Percentiles rank a stretch among this genome's conserved stretches.
These are phyloP conservation scores for Ptilodon capucinus DNA, from an alignment of 2,888 invertebrate genomes.

Conservation along the genomic window DNA sequence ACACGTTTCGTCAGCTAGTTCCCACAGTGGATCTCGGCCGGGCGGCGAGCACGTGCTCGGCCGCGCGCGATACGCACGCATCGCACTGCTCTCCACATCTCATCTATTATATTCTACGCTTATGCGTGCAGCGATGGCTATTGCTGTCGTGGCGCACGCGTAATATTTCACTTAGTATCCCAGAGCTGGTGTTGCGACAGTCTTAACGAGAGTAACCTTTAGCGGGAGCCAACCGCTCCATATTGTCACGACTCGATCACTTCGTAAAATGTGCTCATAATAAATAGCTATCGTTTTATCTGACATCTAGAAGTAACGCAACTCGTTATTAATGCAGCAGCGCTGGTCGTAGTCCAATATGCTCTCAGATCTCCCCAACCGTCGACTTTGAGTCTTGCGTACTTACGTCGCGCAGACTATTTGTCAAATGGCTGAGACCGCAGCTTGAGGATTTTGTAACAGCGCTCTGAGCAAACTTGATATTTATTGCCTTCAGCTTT, in stretches of 20 bases:
- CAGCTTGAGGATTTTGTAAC: constrained; percentile 67
- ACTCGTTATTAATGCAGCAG: constrained; percentile 44
- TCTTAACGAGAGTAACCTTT: constrained; percentile 79
- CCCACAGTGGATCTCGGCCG: constrained; percentile 57
- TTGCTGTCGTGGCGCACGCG: constrained; percentile 22
- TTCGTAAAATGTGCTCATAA: constrained; percentile 57
- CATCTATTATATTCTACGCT: background rate
- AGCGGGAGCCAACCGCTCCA: constrained; percentile 66
- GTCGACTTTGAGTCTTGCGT: constrained; percentile 34
- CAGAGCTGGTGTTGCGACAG: constrained; percentile 65
- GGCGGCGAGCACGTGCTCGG: constrained; percentile 26
- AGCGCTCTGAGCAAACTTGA: constrained; percentile 65
- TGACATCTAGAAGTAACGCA: constrained; percentile 48
- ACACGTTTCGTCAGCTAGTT: constrained; percentile 64
- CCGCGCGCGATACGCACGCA: constrained; percentile 20
- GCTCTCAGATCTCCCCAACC: constrained; percentile 9
- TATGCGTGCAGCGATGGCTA: constrained; percentile 3
- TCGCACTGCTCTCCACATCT: background rate
- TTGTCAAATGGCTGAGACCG: constrained; percentile 65
- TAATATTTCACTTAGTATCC: constrained; percentile 57
- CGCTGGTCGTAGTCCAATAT: constrained; percentile 25
- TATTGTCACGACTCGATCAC: constrained; percentile 76
- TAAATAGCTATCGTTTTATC: constrained; percentile 70
- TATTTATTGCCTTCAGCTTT: constrained; percentile 68
- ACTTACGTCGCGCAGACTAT: constrained; percentile 47